Evolutionary conservation across 92 coral and sea anemone species (phyloP), one percentile per base, ranked within the genome.

Genomic region (Phenganax stokvisi): DNA sequence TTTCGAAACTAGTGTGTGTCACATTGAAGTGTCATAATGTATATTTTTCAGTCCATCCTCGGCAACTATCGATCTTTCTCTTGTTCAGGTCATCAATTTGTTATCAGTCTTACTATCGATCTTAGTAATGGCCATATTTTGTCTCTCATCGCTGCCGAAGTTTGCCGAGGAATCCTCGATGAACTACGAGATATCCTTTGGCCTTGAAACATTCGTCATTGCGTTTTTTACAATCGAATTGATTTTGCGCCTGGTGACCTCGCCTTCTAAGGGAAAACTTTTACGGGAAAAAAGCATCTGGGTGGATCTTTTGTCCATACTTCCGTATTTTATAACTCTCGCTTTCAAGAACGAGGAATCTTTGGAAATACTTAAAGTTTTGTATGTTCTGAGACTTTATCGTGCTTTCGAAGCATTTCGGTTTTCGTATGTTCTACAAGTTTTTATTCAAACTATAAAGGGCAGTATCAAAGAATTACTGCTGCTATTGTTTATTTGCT

Each of bases 401-500:
- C 92, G 90, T 85, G 88, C 92, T 4, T 94, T 94, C 83, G 92
- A 89, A 59, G 74, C 83, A 62, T 79, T 79, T 25, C 83, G 83
- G 11, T 89, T 94, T 31, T 94, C 98, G n/a, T 94, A 94, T 52
- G 98, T 94, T 27, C 85, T 94, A 64, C 98, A 94, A 80, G 98
- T 94, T 44, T 89, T 94, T 52, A 90, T 90, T 27, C 92, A 94
- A 82, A 94, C 98, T 4, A 91, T 94, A 7, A 94, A 86, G 75
- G 98, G 97, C 12, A 91, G 98, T 81, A 85, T 90, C 10, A 86
- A 91, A 29, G 98, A 94, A 82, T 77, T 94, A 67, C 89, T 92
- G 17, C 81, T 94, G 76, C 83, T 94, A 68, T 85, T 94, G 16
- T 89, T 91, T 37, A 88, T 94, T 75, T 92, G 89, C 90, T 96